Evolutionary conservation across 2,888 invertebrate genomes (phyloP).

Genomic region (Temnothorax unifasciatus): DNA sequence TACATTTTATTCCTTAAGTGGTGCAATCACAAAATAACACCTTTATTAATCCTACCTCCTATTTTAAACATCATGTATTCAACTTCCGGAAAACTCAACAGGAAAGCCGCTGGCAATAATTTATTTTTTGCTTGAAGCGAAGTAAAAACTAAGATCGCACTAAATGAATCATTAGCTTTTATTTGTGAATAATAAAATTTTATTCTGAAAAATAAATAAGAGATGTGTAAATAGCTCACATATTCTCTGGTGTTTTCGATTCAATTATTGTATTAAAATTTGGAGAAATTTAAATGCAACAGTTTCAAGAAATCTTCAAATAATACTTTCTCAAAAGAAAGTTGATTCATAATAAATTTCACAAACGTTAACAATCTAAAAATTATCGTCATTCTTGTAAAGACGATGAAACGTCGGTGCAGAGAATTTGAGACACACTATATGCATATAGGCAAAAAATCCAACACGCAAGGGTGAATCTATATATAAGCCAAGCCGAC

Average conservation of each 20-base stretch:
- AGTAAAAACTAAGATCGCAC: not conserved
- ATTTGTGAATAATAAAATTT: not conserved
- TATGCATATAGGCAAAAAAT: conserved; percentile 10
- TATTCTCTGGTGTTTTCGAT: not conserved
- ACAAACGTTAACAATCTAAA: not conserved
- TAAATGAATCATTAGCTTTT: conserved; percentile 4
- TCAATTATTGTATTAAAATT: not conserved
- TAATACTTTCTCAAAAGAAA: not conserved
- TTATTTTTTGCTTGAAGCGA: not conserved
- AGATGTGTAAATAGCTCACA: not conserved
- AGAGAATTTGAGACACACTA: not conserved
- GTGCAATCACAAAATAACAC: not conserved
- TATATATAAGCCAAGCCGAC: conserved; percentile 27
- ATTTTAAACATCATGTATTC: not conserved
- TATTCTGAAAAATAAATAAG: not conserved
- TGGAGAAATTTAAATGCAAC: not conserved
- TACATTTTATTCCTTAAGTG: not conserved
- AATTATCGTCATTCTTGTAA: not conserved
- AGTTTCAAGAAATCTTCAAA: too few relatives aligned
- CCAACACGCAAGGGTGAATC: conserved; percentile 8
- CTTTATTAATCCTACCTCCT: not conserved
- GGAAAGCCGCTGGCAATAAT: not conserved
- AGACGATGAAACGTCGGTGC: not conserved
- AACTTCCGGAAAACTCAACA: not conserved
- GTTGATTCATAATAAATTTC: not conserved